Evolutionary conservation across 2,888 invertebrate genomes (phyloP), one percentile per base, ranked within the genome.

Genomic region (Carabus problematicus): DNA sequence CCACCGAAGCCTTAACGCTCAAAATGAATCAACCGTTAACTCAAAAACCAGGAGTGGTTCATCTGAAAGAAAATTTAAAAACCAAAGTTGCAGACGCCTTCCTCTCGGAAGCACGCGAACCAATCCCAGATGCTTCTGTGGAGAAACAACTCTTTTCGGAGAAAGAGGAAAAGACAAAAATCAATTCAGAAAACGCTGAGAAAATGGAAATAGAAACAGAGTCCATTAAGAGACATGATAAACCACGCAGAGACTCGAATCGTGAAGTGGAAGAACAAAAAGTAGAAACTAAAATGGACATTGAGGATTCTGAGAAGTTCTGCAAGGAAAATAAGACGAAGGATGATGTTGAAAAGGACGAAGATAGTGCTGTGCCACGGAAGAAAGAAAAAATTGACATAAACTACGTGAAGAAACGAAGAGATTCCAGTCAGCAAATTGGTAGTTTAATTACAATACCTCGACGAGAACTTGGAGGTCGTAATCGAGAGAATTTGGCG

Each of bases 81-180:
- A 78, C 77, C 72, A 85, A 85, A 77, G 84, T 87, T 76, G 79
- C 82, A 29, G 88, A 88, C 74, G 88, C 88, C 0, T 84, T 86
- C 75, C 78, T 88, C 60, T 88, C 88, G 4, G 85, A 84, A 72
- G 86, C 85, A 18, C 85, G 86, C 74, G 88, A 88, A 72, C 52
- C 52, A 52, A 52, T 87, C 64, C 71, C 73, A 69, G 71, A 74
- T 11, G 63, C 73, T 14, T 66, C 70, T 43, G 16, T 60, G 64
- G 64, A 63, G n/a, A 70, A 63, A 19, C 41, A 64, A 67, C 39
- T 19, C 29, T 12, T 29, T 16, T 12, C 69, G 39, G 43, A 43
- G 45, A 68, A 62, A 63, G 61, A 59, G 52, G 60, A 56, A 19
- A 55, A 39, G 7, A n/a, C 40, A 9, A 71, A 69, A 49, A 67